Evolutionary conservation across 2,113 vertebrate species (phyloP).

Genomic region (Callionymus lyra): DNA sequence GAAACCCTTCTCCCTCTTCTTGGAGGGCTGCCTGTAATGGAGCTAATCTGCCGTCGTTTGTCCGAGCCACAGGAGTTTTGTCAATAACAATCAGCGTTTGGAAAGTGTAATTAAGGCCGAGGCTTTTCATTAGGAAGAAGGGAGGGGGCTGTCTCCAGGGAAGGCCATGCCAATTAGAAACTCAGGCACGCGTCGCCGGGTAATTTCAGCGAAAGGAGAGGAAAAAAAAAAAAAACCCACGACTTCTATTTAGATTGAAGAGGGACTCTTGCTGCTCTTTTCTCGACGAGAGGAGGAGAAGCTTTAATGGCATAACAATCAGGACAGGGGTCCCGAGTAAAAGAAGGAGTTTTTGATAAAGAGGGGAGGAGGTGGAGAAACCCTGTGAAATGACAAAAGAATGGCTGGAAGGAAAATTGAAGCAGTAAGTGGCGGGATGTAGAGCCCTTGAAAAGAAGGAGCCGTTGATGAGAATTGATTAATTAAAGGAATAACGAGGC

Average conservation of each 20-base stretch:
- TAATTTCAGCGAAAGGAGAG: slow-evolving; percentile 74
- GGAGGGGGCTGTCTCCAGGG: slow-evolving; percentile 73
- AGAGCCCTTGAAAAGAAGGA: slow-evolving; percentile 58
- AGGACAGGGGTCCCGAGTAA: slow-evolving; percentile 62
- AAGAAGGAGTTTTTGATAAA: slow-evolving; percentile 51
- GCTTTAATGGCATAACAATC: slow-evolving; percentile 78
- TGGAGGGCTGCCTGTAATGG: slow-evolving; percentile 76
- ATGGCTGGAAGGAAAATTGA: slow-evolving; percentile 36
- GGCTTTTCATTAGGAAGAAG: slow-evolving; percentile 78
- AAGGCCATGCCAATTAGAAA: slow-evolving; percentile 75
- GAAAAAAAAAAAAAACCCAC: slow-evolving; percentile 59
- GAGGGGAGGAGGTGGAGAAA: slow-evolving; percentile 24
- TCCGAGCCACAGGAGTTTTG: slow-evolving; percentile 81
- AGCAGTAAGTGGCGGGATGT: slow-evolving; percentile 45
- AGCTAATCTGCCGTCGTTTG: slow-evolving; percentile 79
- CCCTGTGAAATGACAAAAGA: slow-evolving; percentile 51
- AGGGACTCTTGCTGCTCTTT: slow-evolving; percentile 72
- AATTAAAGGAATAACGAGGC: slow-evolving; percentile 71
- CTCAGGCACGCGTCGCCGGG: slow-evolving; percentile 76
- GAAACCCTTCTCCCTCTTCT: slow-evolving; percentile 68
- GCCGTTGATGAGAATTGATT: slow-evolving; percentile 69
- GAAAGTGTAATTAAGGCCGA: slow-evolving; percentile 82
- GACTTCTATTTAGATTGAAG: slow-evolving; percentile 73
- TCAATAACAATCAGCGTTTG: slow-evolving; percentile 83
- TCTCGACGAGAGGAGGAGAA: slow-evolving; percentile 58